Base-by-base conservation (phyloP, 1,140 invertebrate species). In the Drosophila jambulina region DNA sequence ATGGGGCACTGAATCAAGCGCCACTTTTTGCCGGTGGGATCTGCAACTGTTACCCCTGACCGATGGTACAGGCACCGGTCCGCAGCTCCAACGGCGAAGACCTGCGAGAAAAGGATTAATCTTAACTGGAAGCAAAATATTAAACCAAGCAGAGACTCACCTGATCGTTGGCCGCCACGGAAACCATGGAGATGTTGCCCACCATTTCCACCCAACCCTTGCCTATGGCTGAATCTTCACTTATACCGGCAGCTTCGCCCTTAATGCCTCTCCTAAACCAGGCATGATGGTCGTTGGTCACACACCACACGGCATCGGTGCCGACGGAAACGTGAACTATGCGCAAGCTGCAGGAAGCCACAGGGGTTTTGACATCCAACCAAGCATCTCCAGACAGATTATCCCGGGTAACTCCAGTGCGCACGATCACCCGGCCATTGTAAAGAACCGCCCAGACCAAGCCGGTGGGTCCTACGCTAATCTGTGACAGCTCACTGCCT, bases 1-100 rank as follows among this genome's bases (percentile, higher is more conserved):
- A 96, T 94, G 34, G 96, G 95, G 19, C 96, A 96, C 88, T 96
- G 95, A 40, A 97, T 94, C 57, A 94, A 93, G 81, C 95, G 95
- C 98, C 98, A 98, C 75, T 96, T 96, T 92, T 97, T 97, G 2
- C 98, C 98, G 48, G 96, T 97, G 48, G 97, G 94, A 93, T 98
- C 97, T 4, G 95, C 94, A 4, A 94, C 91, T 21, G 95, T 95
- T 1, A 98, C 96, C 12, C 97, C 97, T 63, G 94, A 96, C 29
- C 98, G 94, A 93, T 96, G 96, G 91, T 97, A 97, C 40, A 98
- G 93, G 76, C 94, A 94, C 75, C 96, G 94, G 92, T 98, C 95
- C 7, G 91, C 80, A 56, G 94, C 93, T 74, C 96, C 94, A 63
- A 97, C 94, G 2, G 94, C 96, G 91, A 95, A 95, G 45, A 97